Conservation (phyloP, 1,140 invertebrate genomes). For the Thaumetopoea pityocampa region DNA sequence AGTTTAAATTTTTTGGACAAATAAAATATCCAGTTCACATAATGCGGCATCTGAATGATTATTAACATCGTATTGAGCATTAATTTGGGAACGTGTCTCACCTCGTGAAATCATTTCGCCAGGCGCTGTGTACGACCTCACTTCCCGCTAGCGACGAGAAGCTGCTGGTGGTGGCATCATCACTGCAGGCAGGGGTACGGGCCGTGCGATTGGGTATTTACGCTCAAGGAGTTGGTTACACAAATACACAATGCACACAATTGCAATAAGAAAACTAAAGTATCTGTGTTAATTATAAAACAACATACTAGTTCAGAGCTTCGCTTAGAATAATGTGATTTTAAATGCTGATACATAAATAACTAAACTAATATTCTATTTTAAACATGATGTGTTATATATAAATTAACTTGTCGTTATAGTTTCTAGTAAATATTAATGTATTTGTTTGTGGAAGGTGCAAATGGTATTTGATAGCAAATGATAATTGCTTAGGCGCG, state of each 20-base stretch:
- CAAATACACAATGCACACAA: slow-evolving; percentile 61
- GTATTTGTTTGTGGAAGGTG: too few species aligned
- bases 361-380: too few species aligned
- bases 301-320: slow-evolving; percentile 6
- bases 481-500: too few species aligned
- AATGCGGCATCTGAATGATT: too few species aligned
- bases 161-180: slow-evolving; percentile 58
- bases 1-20: too few species aligned
- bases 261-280: slow-evolving; percentile 43
- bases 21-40: too few species aligned
- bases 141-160: slow-evolving; percentile 51
- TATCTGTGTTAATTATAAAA: slow-evolving; percentile 28
- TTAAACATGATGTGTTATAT: too few species aligned
- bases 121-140: slow-evolving; percentile 47
- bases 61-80: too few species aligned
- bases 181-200: slow-evolving; percentile 43
- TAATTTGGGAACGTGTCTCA: too few species aligned
- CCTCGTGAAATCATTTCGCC: slow-evolving; percentile 65
- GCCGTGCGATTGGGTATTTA: slow-evolving; percentile 45
- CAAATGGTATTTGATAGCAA: too few species aligned
- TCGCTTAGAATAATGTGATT: neutral
- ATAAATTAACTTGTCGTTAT: too few species aligned
- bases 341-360: slow-evolving; percentile 7
- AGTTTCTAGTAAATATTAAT: too few species aligned
- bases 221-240: slow-evolving; percentile 51